phyloP scores from a whole-genome alignment of 2,113 vertebrate genomes.

The Lucifuga dentata region DNA sequence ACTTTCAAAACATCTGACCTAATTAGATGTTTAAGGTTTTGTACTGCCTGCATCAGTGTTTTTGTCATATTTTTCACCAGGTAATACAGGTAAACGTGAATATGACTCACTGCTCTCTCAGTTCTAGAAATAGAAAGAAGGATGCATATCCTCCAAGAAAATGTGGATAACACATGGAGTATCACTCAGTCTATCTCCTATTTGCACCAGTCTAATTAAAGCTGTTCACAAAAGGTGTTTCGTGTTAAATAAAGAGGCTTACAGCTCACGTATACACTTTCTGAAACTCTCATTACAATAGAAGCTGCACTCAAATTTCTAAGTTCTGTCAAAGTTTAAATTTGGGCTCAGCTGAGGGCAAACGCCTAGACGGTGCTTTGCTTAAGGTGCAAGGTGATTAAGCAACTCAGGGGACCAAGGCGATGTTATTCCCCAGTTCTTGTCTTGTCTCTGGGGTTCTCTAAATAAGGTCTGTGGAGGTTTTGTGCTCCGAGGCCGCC shows the following conservation, averaged over 20 bases:
- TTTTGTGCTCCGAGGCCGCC: slow-evolving; percentile 43
- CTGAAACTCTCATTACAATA: slow-evolving; percentile 51
- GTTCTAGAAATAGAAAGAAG: slow-evolving; percentile 25
- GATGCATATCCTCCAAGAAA: background rate
- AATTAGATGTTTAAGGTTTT: slow-evolving; percentile 2
- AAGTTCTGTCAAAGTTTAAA: slow-evolving; percentile 54
- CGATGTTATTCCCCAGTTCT: slow-evolving; percentile 54
- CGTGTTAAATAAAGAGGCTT: slow-evolving; percentile 58
- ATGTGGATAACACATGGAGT: slow-evolving; percentile 7
- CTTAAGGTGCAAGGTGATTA: slow-evolving; percentile 68
- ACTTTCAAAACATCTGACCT: background rate
- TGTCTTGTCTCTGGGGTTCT: slow-evolving; percentile 49
- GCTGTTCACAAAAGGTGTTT: slow-evolving; percentile 45
- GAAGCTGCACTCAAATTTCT: slow-evolving; percentile 40
- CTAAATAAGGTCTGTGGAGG: slow-evolving; percentile 54
- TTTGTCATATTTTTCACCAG: background rate
- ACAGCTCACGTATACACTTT: slow-evolving; percentile 50
- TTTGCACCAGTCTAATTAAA: slow-evolving; percentile 61
- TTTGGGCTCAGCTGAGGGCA: slow-evolving; percentile 43
- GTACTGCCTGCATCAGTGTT: accelerated
- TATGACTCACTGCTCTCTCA: slow-evolving; percentile 19
- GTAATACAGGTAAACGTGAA: slow-evolving; percentile 10
- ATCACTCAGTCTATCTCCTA: slow-evolving; percentile 26
- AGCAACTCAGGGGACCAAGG: slow-evolving; percentile 53
- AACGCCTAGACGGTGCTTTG: slow-evolving; percentile 61